phyloP scores from a whole-genome alignment of 2,888 invertebrate genomes.

The Uropetala carovei region DNA sequence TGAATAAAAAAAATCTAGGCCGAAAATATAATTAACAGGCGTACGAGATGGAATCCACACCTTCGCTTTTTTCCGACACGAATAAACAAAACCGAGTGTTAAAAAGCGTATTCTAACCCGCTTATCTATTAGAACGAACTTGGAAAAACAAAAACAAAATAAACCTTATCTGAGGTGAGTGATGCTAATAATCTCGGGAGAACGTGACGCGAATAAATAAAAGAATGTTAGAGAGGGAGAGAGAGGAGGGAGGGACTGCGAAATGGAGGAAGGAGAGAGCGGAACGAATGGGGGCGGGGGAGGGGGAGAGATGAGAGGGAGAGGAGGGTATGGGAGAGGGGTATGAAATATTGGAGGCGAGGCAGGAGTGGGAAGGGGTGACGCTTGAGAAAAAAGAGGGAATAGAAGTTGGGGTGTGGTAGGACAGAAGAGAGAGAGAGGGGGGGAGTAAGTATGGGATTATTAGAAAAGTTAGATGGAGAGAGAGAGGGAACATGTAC shows the following conservation, averaged over 20 bases:
- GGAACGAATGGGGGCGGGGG: background rate
- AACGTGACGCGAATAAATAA: constrained; percentile 62
- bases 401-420: background rate
- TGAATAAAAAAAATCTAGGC: background rate
- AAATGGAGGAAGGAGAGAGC: background rate
- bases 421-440: background rate
- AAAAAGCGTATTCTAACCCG: background rate
- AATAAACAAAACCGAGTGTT: no score
- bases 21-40: background rate
- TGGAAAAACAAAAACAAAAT: constrained; percentile 19
- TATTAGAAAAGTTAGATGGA: background rate
- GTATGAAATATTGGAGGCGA: constrained; percentile 15
- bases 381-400: background rate
- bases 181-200: constrained; percentile 57
- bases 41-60: background rate
- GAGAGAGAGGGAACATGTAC: background rate
- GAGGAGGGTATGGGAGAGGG: background rate
- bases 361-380: background rate
- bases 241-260: background rate
- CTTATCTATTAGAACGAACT: background rate
- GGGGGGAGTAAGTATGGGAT: background rate
- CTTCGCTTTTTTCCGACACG: background rate
- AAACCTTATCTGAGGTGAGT: constrained; percentile 37
- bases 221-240: background rate
- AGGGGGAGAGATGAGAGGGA: background rate